Conservation (phyloP, 2,113 vertebrate genomes). For the Chitala chitala region DNA sequence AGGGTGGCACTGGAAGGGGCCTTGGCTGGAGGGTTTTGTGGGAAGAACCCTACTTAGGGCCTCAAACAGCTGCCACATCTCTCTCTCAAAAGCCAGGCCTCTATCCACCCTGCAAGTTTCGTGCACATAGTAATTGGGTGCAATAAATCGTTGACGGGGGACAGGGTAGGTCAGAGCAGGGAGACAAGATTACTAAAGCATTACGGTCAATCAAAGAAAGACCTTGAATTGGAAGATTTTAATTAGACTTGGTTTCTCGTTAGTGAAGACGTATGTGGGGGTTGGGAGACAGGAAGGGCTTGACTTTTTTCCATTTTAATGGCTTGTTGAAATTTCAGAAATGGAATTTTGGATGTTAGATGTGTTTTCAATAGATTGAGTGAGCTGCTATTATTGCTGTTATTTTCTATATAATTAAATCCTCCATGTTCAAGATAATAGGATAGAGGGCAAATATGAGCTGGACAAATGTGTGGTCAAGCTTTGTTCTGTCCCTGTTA, state of each 20-base stretch:
- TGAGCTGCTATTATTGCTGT: constrained; percentile 32
- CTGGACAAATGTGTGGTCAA: constrained; percentile 29
- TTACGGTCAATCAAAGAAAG: constrained; percentile 41
- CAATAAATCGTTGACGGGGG: constrained; percentile 53
- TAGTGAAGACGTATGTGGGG: neutral
- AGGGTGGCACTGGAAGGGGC: neutral
- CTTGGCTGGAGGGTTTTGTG: neutral
- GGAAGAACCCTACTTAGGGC: too few relatives aligned
- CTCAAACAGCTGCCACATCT: too few relatives aligned
- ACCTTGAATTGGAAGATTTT: constrained; percentile 48
- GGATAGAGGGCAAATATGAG: constrained; percentile 38
- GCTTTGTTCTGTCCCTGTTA: constrained; percentile 15
- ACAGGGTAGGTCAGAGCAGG: constrained; percentile 60
- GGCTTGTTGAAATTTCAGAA: constrained; percentile 45
- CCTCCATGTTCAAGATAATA: constrained; percentile 39
- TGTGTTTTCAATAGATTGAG: constrained; percentile 44
- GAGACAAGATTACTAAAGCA: constrained; percentile 58
- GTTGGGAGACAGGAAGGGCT: constrained; percentile 9
- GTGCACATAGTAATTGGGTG: constrained; percentile 49
- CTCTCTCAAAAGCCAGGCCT: too few relatives aligned
- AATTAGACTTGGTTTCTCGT: constrained; percentile 34
- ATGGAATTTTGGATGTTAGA: constrained; percentile 46
- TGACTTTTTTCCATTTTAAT: constrained; percentile 35
- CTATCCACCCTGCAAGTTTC: constrained; percentile 29
- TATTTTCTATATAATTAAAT: constrained; percentile 38